A percentile compares a stretch with the other conserved stretches of the same genome.
phyloP scores from a whole-genome alignment of 2,797 vertebrate genomes.

The Carduelis carduelis region DNA sequence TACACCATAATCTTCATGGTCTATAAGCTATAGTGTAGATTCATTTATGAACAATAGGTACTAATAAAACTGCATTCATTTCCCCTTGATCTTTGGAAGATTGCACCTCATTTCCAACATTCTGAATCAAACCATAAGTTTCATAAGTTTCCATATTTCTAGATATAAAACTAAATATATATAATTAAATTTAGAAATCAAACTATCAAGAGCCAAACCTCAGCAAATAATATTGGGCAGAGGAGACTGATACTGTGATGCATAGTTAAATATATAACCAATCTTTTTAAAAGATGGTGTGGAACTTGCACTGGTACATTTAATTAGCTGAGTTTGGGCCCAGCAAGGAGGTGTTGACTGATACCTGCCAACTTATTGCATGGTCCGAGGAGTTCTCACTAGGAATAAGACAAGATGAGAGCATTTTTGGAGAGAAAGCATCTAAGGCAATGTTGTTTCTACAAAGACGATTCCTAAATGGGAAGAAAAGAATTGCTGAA shows the following conservation, averaged over 20 bases:
- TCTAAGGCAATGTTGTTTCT: not conserved
- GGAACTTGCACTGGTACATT: not conserved
- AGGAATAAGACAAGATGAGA: not conserved
- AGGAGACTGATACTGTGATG: not conserved
- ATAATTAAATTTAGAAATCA: not conserved
- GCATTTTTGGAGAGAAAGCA: not conserved
- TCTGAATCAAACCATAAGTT: not conserved
- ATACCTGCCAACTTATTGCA: rapidly evolving
- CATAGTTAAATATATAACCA: not conserved
- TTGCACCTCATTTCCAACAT: not conserved
- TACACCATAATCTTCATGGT: not conserved
- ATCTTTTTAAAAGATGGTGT: not conserved
- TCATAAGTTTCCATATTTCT: not conserved
- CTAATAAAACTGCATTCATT: not conserved
- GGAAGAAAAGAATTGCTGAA: not conserved
- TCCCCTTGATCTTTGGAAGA: not conserved
- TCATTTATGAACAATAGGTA: not conserved
- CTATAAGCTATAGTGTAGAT: not conserved
- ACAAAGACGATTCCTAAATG: not conserved
- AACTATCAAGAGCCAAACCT: not conserved
- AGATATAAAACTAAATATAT: not conserved
- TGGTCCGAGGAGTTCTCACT: not conserved
- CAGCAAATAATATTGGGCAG: not conserved
- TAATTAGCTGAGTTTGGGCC: not conserved
- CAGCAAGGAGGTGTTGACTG: not conserved